phyloP scores from a whole-genome alignment of 1,140 invertebrate genomes.

The Acromyrmex echinatior region DNA sequence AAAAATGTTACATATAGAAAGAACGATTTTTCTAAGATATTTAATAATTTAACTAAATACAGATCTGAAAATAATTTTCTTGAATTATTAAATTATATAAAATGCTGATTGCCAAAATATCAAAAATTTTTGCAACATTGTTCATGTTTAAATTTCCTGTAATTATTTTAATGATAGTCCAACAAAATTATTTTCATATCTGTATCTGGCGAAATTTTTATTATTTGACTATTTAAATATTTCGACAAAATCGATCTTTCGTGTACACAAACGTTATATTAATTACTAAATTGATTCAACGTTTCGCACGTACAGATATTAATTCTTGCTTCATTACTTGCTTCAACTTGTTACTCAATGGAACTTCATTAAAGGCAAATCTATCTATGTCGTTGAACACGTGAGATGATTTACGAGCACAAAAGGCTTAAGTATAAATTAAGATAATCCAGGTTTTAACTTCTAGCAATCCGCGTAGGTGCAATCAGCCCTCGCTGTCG shows the following conservation, averaged over 20 bases:
- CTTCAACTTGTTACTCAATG: not conserved
- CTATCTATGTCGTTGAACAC: not conserved
- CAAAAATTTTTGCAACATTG: too few relatives aligned
- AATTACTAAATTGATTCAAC: not conserved
- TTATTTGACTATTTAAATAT: too few relatives aligned
- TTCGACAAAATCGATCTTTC: too few relatives aligned
- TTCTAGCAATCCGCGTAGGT: constrained; percentile 26
- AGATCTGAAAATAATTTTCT: too few relatives aligned
- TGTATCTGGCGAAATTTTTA: too few relatives aligned
- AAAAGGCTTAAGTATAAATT: constrained; percentile 33
- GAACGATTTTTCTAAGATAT: too few relatives aligned
- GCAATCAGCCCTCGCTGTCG: constrained; percentile 21
- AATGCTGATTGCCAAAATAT: too few relatives aligned
- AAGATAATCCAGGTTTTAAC: constrained; percentile 39
- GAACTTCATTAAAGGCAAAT: not conserved
- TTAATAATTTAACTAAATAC: too few relatives aligned
- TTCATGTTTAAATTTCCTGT: too few relatives aligned
- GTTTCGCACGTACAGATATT: not conserved
- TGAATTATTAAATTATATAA: too few relatives aligned
- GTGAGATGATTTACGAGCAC: constrained; percentile 8
- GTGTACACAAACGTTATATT: not conserved
- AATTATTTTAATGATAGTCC: too few relatives aligned
- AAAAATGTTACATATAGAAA: not conserved
- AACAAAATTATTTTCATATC: too few relatives aligned
- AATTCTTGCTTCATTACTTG: not conserved